phyloP scores from a whole-genome alignment of 2,797 vertebrate species.

The Etheostoma perlongum region DNA sequence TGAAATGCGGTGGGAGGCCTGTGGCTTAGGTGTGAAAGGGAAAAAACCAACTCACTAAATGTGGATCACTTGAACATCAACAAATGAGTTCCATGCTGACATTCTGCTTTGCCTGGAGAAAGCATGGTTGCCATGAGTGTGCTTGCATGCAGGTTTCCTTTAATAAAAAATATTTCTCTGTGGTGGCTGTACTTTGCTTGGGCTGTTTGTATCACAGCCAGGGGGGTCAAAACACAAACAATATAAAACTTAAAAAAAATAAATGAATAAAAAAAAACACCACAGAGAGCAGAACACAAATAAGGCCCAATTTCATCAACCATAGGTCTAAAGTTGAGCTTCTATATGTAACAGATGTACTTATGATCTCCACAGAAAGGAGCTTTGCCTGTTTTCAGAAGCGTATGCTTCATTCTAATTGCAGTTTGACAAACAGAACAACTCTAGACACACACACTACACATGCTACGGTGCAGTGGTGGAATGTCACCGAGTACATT shows the following conservation, averaged over 20 bases:
- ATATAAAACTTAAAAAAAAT: neutral
- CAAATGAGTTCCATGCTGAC: conserved; percentile 43
- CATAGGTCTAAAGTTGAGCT: neutral
- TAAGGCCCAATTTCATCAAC: neutral
- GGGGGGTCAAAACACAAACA: conserved; percentile 20
- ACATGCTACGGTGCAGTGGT: too few relatives aligned
- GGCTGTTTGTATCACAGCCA: conserved; percentile 21
- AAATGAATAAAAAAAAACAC: neutral
- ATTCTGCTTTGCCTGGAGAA: conserved; percentile 24
- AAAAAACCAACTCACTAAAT: conserved; percentile 57
- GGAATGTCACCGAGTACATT: too few relatives aligned
- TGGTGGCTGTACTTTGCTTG: conserved; percentile 32
- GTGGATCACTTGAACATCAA: conserved; percentile 47
- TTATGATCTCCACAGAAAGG: neutral
- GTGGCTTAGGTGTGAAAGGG: conserved; percentile 47
- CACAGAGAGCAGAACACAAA: neutral
- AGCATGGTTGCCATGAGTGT: conserved; percentile 23
- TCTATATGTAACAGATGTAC: neutral
- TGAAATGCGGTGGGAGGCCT: conserved; percentile 50
- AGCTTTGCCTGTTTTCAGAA: neutral
- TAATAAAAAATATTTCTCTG: neutral
- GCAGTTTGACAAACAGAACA: neutral
- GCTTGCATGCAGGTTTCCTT: conserved; percentile 1
- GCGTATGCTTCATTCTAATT: neutral
- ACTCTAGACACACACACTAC: too few relatives aligned